phyloP scores from a whole-genome alignment of 2,797 vertebrate genomes.

The Gastrophryne carolinensis region DNA sequence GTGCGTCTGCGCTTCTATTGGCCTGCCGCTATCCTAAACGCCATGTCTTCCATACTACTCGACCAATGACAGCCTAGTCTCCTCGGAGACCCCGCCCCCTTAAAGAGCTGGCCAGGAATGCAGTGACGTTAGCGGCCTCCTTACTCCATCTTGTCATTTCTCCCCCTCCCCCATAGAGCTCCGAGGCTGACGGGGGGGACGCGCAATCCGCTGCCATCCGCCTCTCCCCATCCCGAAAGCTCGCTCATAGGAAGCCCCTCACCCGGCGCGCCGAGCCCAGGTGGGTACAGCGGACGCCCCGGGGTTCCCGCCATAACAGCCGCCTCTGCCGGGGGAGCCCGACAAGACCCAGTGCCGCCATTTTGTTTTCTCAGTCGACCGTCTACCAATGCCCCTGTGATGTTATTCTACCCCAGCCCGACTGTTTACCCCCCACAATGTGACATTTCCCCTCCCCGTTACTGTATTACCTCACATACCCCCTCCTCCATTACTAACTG shows the following conservation, averaged over 20 bases:
- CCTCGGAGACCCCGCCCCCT: neutral
- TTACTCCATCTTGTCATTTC: constrained; percentile 49
- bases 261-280: constrained; percentile 51
- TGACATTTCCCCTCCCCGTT: too few relatives aligned
- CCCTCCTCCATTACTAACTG: too few relatives aligned
- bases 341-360: constrained; percentile 45
- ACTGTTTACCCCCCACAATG: too few relatives aligned
- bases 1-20: neutral
- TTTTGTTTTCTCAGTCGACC: constrained; percentile 45
- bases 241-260: constrained; percentile 49
- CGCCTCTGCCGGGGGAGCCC: neutral
- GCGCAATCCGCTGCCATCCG: constrained; percentile 46
- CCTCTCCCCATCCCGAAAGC: constrained; percentile 34
- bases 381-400: neutral
- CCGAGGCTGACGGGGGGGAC: constrained; percentile 35
- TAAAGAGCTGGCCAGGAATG: constrained; percentile 20
- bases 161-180: constrained; percentile 49
- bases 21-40: neutral
- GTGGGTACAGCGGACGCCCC: constrained; percentile 33
- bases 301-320: neutral
- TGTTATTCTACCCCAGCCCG: too few relatives aligned
- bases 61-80: neutral
- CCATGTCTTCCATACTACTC: neutral
- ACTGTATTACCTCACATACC: too few relatives aligned
- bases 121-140: constrained; percentile 21